These are phyloP conservation scores for Aphyosemion australe DNA, from an alignment of 2,113 vertebrate genomes.

Conservation along the genomic window DNA sequence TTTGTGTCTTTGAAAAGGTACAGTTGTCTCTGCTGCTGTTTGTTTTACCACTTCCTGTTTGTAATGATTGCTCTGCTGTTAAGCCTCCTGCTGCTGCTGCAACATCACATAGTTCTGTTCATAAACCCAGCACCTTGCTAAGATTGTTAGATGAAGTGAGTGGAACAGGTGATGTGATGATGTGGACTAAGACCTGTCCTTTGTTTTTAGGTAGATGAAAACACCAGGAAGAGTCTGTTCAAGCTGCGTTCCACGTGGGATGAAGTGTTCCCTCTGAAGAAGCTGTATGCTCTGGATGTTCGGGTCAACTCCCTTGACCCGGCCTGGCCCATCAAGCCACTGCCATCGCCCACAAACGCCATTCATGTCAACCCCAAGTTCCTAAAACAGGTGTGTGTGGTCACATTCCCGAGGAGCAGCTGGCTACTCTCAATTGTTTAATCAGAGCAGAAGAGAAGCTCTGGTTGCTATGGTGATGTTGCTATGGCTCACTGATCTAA, in stretches of 20 bases:
- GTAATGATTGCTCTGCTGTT: slow-evolving; percentile 53
- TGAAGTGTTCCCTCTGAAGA: slow-evolving; percentile 97
- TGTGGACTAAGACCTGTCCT: slow-evolving; percentile 84
- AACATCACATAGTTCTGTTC: slow-evolving; percentile 23
- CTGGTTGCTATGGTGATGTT: too few relatives aligned
- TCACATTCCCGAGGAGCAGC: too few relatives aligned
- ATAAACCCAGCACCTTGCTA: slow-evolving; percentile 38
- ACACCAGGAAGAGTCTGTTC: slow-evolving; percentile 99
- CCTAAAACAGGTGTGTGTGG: slow-evolving; percentile 92
- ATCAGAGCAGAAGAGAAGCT: too few relatives aligned
- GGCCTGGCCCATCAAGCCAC: slow-evolving; percentile 97
- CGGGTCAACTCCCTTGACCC: slow-evolving; percentile 95
- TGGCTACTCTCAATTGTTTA: too few relatives aligned
- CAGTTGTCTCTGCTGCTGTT: slow-evolving; percentile 69
- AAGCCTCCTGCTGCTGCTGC: too few relatives aligned
- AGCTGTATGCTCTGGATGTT: slow-evolving; percentile 93
- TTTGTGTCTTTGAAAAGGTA: slow-evolving; percentile 99
- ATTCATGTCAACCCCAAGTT: slow-evolving; percentile 99
- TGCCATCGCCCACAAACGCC: slow-evolving; percentile 93
- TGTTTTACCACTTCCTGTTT: slow-evolving; percentile 36
- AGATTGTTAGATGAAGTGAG: neutral
- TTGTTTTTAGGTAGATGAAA: slow-evolving; percentile 98
- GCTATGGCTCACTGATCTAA: too few relatives aligned
- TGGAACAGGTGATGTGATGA: slow-evolving; percentile 2
- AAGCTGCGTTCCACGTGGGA: slow-evolving; percentile 99